These are phyloP conservation scores for Camponotus vicinus DNA, from an alignment of 1,140 invertebrate genomes.

Conservation along the genomic window DNA sequence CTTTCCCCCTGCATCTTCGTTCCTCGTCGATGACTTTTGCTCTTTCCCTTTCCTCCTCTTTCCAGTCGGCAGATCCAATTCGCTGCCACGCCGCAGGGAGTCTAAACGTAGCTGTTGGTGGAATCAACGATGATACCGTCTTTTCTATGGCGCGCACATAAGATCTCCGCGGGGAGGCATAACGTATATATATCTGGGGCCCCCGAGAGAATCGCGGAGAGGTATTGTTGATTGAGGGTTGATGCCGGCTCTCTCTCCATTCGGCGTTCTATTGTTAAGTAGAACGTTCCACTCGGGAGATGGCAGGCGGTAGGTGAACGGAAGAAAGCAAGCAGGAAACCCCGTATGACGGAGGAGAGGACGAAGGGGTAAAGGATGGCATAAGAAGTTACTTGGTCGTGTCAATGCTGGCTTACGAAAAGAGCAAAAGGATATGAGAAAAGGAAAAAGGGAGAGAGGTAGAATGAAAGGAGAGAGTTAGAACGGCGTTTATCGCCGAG, in stretches of 20 bases:
- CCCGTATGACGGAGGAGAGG: slow-evolving; percentile 26
- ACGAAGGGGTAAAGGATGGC: slow-evolving; percentile 27
- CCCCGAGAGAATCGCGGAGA: slow-evolving; percentile 40
- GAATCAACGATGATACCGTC: slow-evolving; percentile 70
- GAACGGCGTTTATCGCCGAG: slow-evolving; percentile 15
- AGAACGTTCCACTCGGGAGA: slow-evolving; percentile 55
- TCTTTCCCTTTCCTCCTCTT: background rate
- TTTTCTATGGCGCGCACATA: slow-evolving; percentile 64
- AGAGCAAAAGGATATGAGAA: slow-evolving; percentile 47
- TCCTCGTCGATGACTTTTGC: slow-evolving; percentile 40
- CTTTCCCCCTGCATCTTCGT: slow-evolving; percentile 15
- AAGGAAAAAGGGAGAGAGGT: slow-evolving; percentile 14
- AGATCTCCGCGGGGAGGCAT: slow-evolving; percentile 54
- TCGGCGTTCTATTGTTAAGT: slow-evolving; percentile 72
- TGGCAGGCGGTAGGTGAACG: slow-evolving; percentile 31
- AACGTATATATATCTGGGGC: slow-evolving; percentile 62
- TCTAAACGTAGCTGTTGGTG: slow-evolving; percentile 63
- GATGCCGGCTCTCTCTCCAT: slow-evolving; percentile 72
- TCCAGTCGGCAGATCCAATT: slow-evolving; percentile 24
- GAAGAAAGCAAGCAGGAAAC: slow-evolving; percentile 58
- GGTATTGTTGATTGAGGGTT: slow-evolving; percentile 76
- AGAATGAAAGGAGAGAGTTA: slow-evolving; percentile 8
- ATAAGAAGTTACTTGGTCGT: slow-evolving; percentile 59
- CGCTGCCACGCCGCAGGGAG: slow-evolving; percentile 13
- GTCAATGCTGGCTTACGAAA: slow-evolving; percentile 47